Evolutionary conservation across 2,888 invertebrate genomes (phyloP).

Genomic region (Aproaerema taeniolella): DNA sequence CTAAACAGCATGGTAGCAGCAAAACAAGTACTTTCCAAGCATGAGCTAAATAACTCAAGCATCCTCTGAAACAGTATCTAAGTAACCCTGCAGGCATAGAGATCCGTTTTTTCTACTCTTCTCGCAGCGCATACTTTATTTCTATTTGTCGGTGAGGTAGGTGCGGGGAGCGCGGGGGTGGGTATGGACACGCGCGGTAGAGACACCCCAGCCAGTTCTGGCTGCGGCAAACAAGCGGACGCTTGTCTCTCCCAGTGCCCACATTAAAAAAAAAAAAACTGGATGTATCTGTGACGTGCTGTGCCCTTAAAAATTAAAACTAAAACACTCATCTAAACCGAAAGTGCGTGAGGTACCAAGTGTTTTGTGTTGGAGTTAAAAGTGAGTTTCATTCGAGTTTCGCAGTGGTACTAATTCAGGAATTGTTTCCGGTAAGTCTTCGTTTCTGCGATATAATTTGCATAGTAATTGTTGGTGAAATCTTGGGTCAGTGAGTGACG

Average conservation of each 20-base stretch:
- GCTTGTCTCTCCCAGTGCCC: constrained; percentile 40
- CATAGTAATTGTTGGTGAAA: constrained; percentile 30
- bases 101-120: too few relatives aligned
- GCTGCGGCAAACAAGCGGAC: constrained; percentile 52
- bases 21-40: too few relatives aligned
- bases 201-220: constrained; percentile 71
- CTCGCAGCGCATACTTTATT: constrained; percentile 73
- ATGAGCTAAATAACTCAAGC: too few relatives aligned
- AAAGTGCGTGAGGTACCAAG: background rate
- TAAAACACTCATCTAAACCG: constrained; percentile 12
- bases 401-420: constrained; percentile 35
- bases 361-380: background rate
- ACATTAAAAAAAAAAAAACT: constrained; percentile 35
- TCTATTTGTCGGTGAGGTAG: constrained; percentile 72
- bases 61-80: too few relatives aligned
- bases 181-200: constrained; percentile 68
- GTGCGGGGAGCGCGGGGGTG: constrained; percentile 43
- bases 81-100: too few relatives aligned
- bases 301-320: constrained; percentile 29
- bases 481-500: constrained; percentile 1
- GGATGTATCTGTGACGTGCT: constrained; percentile 68
- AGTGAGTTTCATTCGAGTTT: constrained; percentile 46
- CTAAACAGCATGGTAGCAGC: too few relatives aligned
- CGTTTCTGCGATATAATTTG: constrained; percentile 43
- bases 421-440: constrained; percentile 51